Percentiles rank a stretch among this genome's conserved stretches.
Conservation (phyloP, 1,140 invertebrate species). For the Dolichoris vasculosae region DNA sequence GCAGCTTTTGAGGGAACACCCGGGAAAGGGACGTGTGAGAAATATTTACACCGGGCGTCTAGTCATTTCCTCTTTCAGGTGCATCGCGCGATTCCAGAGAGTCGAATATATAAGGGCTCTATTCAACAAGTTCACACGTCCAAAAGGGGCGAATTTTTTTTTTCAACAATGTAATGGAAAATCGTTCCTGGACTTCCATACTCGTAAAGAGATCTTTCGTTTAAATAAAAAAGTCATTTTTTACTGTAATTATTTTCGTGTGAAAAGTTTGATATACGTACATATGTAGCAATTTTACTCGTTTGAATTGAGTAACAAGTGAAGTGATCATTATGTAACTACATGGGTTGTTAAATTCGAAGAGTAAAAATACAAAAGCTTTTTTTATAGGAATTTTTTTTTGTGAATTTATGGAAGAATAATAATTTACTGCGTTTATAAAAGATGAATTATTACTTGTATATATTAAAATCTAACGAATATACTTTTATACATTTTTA, state of each 20-base stretch:
- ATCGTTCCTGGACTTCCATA: not conserved
- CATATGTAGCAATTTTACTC: too few species aligned
- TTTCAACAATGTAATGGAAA: not conserved
- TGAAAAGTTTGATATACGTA: not conserved
- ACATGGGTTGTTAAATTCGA: not conserved
- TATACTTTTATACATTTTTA: too few species aligned
- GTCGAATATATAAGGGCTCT: not conserved
- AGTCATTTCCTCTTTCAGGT: conserved; percentile 49
- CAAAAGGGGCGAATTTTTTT: not conserved
- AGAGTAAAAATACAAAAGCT: too few species aligned
- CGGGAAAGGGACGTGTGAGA: conserved; percentile 35
- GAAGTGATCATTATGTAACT: not conserved
- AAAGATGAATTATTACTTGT: too few species aligned
- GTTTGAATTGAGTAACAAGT: too few species aligned
- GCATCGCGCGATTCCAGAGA: not conserved
- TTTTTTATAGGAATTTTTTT: too few species aligned
- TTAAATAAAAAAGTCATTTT: not conserved
- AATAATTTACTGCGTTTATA: too few species aligned
- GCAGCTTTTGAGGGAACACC: not conserved
- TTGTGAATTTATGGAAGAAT: too few species aligned
- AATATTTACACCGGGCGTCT: conserved; percentile 33
- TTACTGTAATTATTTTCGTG: not conserved
- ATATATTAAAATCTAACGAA: too few species aligned
- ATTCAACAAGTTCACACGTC: not conserved
- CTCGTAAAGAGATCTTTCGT: not conserved